Evolutionary conservation across 2,888 invertebrate genomes (phyloP), one percentile per base, ranked within the genome.

Genomic region (Macaria notata): DNA sequence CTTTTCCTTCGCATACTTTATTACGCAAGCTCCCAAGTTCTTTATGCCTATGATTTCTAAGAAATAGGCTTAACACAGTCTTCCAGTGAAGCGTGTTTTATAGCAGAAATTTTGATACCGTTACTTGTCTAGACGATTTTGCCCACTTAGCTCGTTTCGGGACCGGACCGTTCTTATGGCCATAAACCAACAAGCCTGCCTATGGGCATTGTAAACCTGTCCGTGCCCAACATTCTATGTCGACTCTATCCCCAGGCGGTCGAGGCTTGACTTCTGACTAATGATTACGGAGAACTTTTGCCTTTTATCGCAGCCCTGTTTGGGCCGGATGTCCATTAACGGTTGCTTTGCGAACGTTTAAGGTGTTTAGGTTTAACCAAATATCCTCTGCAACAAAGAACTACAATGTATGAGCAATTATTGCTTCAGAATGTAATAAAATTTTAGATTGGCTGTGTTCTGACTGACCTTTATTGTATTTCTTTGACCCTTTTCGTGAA

Each of bases 301-400:
- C 66, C 66, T 66, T 76, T 73, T 69, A 76, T 71, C 68, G 69
- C 61, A 63, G 66, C 51, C 56, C 64, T 56, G 62, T 55, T 61
- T 62, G 67, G 66, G 69, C 60, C 78, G 80, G 81, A 81, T 81
- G 70, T 76, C 76, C 75, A 79, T 81, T 81, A 77, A 75, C 74
- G 70, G 70, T 73, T 79, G 80, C 79, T 82, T 75, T 79, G 76
- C 72, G 51, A 78, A 73, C 69, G 76, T 72, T 36, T 7, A 36
- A 36, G 33, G 33, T 36, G 7, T 36, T 6, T 6, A 6, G 33
- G 4, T 36, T 36, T 4, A 36, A 6, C 33, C 5, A 36, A 36
- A 36, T 36, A 36, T 36, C 33, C 33, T 36, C 33, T 36, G 33
- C 4, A 2, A 36, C 33, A 36, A 36, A 36, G 33, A 7, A 36